Evolutionary conservation across 1,140 invertebrate species (phyloP), one percentile per base, ranked within the genome.

Genomic region (Leucophenga varia): DNA sequence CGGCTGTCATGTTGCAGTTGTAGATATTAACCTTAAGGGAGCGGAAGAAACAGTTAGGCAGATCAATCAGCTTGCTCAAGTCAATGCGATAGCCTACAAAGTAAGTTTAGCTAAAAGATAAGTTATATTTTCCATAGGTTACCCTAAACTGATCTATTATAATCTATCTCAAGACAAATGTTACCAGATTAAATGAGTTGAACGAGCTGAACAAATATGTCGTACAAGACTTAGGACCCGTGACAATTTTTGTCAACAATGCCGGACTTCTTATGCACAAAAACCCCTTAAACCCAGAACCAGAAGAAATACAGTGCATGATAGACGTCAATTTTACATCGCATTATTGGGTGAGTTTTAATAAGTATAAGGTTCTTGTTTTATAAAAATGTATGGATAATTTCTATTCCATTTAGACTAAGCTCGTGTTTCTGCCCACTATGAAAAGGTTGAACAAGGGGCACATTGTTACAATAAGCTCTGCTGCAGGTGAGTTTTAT

Each of bases 401-500:
- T 3, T 39, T 20, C 25, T 31, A 10, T 38, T 5, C 2, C 2
- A 61, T 72, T 2, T 49, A 86, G 84, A 85, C 79, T 9, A 80
- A 81, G 0, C 79, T 80, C 54, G 75, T 81, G 0, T 85, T 86
- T 74, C 67, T 96, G 34, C 89, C 89, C 12, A 79, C 81, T 16
- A 96, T 96, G 93, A 90, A 94, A 77, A 79, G 88, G 45, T 77
- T 81, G 21, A 84, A 90, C 61, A 79, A 83, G 35, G 92, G 92
- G 1, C 91, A 95, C 51, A 83, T 96, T 25, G 88, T 95, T 0
- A 90, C 85, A 2, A 83, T 96, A 17, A 86, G 90, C 1, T 91
- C 88, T 30, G 76, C 89, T 13, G 90, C 90, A 19, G 90, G 91
- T 67, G 19, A 46, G 43, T 28, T n/a, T n/a, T n/a, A n/a, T n/a